These are phyloP conservation scores for Drosophila anomalata DNA, from an alignment of 2,888 invertebrate genomes.

Conservation along the genomic window DNA sequence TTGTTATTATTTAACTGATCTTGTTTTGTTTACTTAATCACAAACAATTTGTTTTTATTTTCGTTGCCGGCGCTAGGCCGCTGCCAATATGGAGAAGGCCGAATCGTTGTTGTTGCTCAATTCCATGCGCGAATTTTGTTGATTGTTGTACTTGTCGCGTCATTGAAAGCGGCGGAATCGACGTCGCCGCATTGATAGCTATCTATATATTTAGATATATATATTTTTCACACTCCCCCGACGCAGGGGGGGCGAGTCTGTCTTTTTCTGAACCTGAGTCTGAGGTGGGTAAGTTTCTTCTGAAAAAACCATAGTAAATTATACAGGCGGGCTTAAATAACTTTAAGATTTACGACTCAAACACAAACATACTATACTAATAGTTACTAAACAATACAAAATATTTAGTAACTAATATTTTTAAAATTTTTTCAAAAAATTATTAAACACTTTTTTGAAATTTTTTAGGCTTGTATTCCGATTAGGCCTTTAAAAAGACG, in stretches of 20 bases:
- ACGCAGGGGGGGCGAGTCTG: conserved; percentile 2
- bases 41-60: conserved; percentile 30
- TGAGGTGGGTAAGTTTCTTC: conserved; percentile 44
- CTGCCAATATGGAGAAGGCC: conserved; percentile 43
- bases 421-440: background rate
- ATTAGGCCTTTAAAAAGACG: background rate
- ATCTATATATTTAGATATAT: background rate
- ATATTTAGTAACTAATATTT: background rate
- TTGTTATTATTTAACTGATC: conserved; percentile 14
- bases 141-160: conserved; percentile 47
- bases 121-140: conserved; percentile 53
- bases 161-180: conserved; percentile 62
- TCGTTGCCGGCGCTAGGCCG: conserved; percentile 41
- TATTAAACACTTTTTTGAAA: background rate
- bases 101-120: conserved; percentile 25
- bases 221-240: conserved; percentile 13
- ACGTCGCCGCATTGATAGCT: conserved; percentile 54
- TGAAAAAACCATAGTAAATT: conserved; percentile 44
- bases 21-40: conserved; percentile 28
- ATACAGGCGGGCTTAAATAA: background rate
- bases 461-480: background rate
- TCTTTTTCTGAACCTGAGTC: conserved; percentile 9
- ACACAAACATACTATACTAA: background rate
- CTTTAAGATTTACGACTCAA: background rate
- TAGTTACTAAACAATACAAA: background rate